A percentile compares a stretch with the other conserved stretches of the same genome.
Conservation (phyloP, 2,888 invertebrate genomes). For the Cataglyphis rosenhaueri region DNA sequence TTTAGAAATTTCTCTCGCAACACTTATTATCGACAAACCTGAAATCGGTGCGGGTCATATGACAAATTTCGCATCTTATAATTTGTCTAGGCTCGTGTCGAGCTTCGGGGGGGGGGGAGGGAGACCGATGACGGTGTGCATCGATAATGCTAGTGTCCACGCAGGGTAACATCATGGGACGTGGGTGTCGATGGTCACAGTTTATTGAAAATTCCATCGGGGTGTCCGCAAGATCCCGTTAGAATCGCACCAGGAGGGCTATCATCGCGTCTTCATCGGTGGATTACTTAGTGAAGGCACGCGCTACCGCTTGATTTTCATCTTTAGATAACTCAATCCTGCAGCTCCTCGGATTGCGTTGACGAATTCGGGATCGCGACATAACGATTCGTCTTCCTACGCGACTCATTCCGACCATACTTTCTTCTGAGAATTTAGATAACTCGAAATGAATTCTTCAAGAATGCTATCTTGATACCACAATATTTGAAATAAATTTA, state of each 20-base stretch:
- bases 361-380: conserved; percentile 2
- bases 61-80: conserved; percentile 61
- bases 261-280: conserved; percentile 59
- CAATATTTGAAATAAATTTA: background rate
- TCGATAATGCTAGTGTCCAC: conserved; percentile 56
- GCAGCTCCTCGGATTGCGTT: conserved; percentile 20
- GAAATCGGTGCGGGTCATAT: conserved; percentile 6
- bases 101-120: background rate
- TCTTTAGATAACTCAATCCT: conserved; percentile 70
- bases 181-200: conserved; percentile 73
- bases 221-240: conserved; percentile 70
- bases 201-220: conserved; percentile 74
- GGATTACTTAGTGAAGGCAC: conserved; percentile 73
- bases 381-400: background rate
- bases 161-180: conserved; percentile 48
- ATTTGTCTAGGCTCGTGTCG: conserved; percentile 43
- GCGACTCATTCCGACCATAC: background rate
- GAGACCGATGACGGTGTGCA: conserved; percentile 9
- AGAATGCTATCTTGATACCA: background rate
- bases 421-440: background rate
- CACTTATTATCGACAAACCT: background rate
- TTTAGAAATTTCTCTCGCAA: background rate
- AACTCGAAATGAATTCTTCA: background rate
- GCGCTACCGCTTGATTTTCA: conserved; percentile 74
- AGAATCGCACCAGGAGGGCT: conserved; percentile 71